A percentile compares a stretch with the other conserved stretches of the same genome.
phyloP scores from a whole-genome alignment of 2,797 vertebrate species.

The Dipus sagitta region DNA sequence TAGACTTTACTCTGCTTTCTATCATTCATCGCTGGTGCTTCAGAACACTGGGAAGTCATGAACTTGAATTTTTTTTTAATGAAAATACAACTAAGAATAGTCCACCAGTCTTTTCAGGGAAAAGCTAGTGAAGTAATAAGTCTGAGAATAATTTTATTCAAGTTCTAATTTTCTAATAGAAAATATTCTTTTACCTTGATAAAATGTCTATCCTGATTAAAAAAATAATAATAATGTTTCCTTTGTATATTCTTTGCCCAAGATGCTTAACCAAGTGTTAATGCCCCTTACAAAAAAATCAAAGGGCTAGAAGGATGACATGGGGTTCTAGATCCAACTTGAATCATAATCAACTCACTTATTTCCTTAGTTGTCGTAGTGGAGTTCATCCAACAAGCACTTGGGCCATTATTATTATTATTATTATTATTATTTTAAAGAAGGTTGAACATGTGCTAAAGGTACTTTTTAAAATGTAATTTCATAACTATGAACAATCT shows the following conservation, averaged over 20 bases:
- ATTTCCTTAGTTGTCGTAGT: background rate
- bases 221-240: background rate
- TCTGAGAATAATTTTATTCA: background rate
- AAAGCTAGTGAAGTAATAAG: conserved; percentile 28
- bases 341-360: background rate
- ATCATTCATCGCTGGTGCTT: background rate
- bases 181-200: conserved; percentile 34
- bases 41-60: background rate
- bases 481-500: background rate
- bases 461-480: background rate
- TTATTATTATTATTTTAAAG: background rate
- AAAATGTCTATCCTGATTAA: conserved; percentile 2
- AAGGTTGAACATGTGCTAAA: background rate
- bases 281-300: background rate
- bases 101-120: background rate
- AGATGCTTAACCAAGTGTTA: background rate
- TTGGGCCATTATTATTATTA: too few species aligned
- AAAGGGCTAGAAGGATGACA: background rate
- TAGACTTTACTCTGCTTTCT: background rate
- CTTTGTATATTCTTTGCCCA: background rate
- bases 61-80: conserved; percentile 19
- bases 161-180: background rate
- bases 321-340: background rate
- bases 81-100: conserved; percentile 3
- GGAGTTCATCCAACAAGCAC: background rate